These are phyloP conservation scores for Thereva unica DNA, from an alignment of 2,888 invertebrate species.

Conservation along the genomic window DNA sequence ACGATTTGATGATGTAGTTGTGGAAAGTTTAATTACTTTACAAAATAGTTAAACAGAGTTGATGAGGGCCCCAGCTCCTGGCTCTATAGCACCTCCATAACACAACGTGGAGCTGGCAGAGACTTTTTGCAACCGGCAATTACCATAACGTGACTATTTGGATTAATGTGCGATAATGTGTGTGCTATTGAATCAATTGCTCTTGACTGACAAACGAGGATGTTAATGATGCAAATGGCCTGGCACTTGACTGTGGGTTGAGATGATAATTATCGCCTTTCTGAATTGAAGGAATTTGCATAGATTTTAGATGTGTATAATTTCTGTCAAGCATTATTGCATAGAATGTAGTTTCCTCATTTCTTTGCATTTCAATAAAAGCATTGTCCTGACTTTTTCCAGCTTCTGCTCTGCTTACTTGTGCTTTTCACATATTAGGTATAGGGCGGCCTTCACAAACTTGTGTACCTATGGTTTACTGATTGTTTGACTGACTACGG, in stretches of 20 bases:
- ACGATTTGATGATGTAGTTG: slow-evolving; percentile 23
- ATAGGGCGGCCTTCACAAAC: no score
- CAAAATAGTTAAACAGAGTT: neutral
- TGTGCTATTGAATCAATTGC: slow-evolving; percentile 40
- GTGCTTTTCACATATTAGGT: no score
- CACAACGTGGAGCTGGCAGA: neutral
- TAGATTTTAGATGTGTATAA: no score
- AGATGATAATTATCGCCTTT: neutral
- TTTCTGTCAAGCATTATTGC: no score
- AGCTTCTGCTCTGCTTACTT: no score
- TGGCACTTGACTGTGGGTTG: neutral
- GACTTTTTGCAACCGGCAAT: slow-evolving; percentile 24
- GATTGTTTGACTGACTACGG: no score
- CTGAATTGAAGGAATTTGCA: no score
- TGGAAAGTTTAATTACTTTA: slow-evolving; percentile 39
- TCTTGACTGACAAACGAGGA: slow-evolving; percentile 32
- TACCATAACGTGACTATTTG: slow-evolving; percentile 42
- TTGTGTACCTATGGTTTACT: no score
- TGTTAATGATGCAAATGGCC: slow-evolving; percentile 3
- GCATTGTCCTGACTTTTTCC: no score
- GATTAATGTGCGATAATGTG: slow-evolving; percentile 38
- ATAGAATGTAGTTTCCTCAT: no score
- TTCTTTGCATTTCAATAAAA: no score
- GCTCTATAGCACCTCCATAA: neutral
- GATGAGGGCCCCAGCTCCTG: no score